A percentile compares a stretch with the other conserved stretches of the same genome.
phyloP scores from a whole-genome alignment of 2,888 invertebrate genomes.

The Megastigmus dorsalis region DNA sequence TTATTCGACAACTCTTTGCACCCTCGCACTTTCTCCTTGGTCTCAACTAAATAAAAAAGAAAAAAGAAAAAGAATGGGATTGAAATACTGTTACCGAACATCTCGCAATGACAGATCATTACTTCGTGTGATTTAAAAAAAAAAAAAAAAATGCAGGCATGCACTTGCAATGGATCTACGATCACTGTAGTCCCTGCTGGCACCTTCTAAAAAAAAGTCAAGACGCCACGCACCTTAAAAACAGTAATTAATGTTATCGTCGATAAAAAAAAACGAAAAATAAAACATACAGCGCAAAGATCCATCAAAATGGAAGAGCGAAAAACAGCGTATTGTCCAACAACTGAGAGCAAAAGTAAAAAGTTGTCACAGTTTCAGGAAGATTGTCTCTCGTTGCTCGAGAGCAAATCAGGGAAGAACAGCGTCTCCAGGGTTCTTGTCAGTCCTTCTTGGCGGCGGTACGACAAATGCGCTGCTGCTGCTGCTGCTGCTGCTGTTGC shows the following conservation, averaged over 20 bases:
- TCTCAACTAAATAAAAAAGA: slow-evolving; percentile 53
- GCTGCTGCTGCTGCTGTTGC: too few relatives aligned
- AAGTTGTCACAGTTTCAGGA: too few relatives aligned
- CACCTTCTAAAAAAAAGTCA: too few relatives aligned
- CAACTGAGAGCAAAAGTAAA: too few relatives aligned
- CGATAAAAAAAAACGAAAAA: slow-evolving; percentile 8
- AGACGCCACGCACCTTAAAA: too few relatives aligned
- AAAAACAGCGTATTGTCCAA: not conserved
- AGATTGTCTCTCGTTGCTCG: not conserved
- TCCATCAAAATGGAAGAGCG: slow-evolving; percentile 33
- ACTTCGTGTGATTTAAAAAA: too few relatives aligned
- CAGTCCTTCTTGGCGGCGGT: slow-evolving; percentile 21
- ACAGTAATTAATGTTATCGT: slow-evolving; percentile 8
- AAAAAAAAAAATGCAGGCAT: too few relatives aligned
- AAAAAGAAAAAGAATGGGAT: too few relatives aligned
- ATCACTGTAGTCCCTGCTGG: too few relatives aligned
- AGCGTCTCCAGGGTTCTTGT: not conserved
- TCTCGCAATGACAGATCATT: slow-evolving; percentile 34
- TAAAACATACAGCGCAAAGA: slow-evolving; percentile 29
- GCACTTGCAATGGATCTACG: too few relatives aligned
- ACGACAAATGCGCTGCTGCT: slow-evolving; percentile 42
- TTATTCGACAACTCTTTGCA: slow-evolving; percentile 37
- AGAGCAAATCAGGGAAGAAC: slow-evolving; percentile 13
- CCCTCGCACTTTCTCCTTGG: slow-evolving; percentile 37
- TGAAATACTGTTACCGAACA: slow-evolving; percentile 47